Evolutionary conservation across 2,888 invertebrate species (phyloP).

Genomic region (Drosophila recens): DNA sequence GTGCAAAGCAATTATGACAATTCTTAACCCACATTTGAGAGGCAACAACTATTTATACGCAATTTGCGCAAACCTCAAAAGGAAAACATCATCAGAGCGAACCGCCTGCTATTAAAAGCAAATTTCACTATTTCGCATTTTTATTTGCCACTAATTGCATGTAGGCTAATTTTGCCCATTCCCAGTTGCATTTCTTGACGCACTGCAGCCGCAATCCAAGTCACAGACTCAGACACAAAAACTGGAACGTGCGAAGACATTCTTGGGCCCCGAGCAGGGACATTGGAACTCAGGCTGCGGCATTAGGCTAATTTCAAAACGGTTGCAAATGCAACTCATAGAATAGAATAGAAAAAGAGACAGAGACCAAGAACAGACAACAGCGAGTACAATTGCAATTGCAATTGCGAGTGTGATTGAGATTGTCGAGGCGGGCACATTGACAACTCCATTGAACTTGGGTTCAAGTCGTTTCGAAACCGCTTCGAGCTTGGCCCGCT

Average conservation of each 20-base stretch:
- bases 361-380: constrained; percentile 7
- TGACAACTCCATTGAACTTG: constrained; percentile 72
- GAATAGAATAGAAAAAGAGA: constrained; percentile 4
- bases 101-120: constrained; percentile 59
- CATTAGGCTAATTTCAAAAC: constrained; percentile 32
- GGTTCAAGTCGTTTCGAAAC: constrained; percentile 61
- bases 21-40: constrained; percentile 68
- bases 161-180: constrained; percentile 65
- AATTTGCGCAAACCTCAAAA: constrained; percentile 53
- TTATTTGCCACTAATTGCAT: constrained; percentile 67
- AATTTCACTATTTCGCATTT: constrained; percentile 43
- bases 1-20: constrained; percentile 68
- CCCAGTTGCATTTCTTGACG: constrained; percentile 52
- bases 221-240: constrained; percentile 23
- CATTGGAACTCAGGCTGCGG: background rate
- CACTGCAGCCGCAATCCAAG: constrained; percentile 21
- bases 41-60: constrained; percentile 52
- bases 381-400: constrained; percentile 13
- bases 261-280: constrained; percentile 20
- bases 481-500: constrained; percentile 39
- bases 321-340: constrained; percentile 10
- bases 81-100: constrained; percentile 22
- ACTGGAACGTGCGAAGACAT: constrained; percentile 69
- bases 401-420: constrained; percentile 11
- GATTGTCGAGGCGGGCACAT: constrained; percentile 39